A percentile compares a stretch with the other conserved stretches of the same genome.
Evolutionary conservation across 2,888 invertebrate genomes (phyloP).

Genomic region (Caenorhabditis drosophilae): DNA sequence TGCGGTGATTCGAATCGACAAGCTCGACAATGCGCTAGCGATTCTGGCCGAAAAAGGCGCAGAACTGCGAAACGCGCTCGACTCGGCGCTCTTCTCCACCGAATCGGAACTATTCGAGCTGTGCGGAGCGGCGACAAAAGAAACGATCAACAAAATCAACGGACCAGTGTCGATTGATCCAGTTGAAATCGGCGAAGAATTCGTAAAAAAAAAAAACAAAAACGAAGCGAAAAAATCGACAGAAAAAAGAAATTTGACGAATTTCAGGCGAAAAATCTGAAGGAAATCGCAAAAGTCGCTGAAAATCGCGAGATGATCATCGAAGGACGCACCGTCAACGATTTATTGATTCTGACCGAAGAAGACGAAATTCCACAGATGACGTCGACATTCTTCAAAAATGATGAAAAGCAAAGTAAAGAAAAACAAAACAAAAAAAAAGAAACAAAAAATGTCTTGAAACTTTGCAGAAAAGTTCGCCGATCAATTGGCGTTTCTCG

Average conservation of each 20-base stretch:
- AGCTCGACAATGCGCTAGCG: neutral
- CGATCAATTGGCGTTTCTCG: slow-evolving; percentile 4
- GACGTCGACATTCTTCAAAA: too few relatives aligned
- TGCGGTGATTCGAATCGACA: neutral
- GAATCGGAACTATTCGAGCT: slow-evolving; percentile 20
- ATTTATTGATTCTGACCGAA: too few relatives aligned
- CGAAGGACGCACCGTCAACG: too few relatives aligned
- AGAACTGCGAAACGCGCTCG: slow-evolving; percentile 8
- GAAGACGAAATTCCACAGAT: slow-evolving; percentile 1
- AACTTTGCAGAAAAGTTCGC: too few relatives aligned
- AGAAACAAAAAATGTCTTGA: too few relatives aligned
- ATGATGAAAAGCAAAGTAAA: too few relatives aligned
- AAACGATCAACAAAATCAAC: slow-evolving; percentile 14
- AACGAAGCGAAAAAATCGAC: slow-evolving; percentile 5
- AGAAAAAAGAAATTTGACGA: slow-evolving; percentile 14
- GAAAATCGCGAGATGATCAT: neutral
- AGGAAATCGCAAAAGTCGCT: slow-evolving; percentile 4
- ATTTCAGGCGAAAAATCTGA: slow-evolving; percentile 4
- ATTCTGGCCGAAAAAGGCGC: neutral
- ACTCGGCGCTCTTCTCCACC: slow-evolving; percentile 17
- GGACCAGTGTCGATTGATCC: slow-evolving; percentile 17
- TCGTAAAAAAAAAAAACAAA: slow-evolving; percentile 4
- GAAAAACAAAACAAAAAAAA: too few relatives aligned
- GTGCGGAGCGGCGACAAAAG: slow-evolving; percentile 10
- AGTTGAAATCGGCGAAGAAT: slow-evolving; percentile 1